Base-by-base conservation (phyloP, 2,888 invertebrate genomes). In the Eupithecia insigniata region DNA sequence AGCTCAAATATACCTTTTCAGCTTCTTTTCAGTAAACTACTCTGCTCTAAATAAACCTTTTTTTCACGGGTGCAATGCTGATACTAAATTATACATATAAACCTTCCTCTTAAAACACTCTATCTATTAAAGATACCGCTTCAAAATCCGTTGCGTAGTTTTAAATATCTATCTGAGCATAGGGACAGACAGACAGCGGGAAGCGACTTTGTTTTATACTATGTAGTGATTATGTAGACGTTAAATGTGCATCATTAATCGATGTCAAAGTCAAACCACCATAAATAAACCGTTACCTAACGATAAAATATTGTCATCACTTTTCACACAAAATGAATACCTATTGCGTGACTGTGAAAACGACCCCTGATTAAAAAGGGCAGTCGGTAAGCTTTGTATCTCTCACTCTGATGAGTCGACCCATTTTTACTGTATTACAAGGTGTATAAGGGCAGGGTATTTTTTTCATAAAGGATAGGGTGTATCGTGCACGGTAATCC, bases 401-500 rank as follows among this genome's bases (percentile, higher is more conserved):
- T 81, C 77, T 62, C 34, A 77, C 80, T 83, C 82, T 82, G 77
- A 82, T 80, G 82, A 83, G 79, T 78, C 81, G 84, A 84, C 83
- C 85, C 84, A 87, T 83, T 86, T 88, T 86, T 75, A 55, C 22
- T 55, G 55, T 55, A 55, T 55, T 22, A 55, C 55, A 55, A 55
- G 72, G 67, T 64, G 36, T 34, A 32, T 84, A 82, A 83, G 79
- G 81, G 80, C 12, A 83, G 34, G 70, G 64, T 64, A 64, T 26
- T 64, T 64, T 61, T 64, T 62, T 60, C 58, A 60, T 28, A 60
- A 30, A 30, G 60, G 60, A 61, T 60, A 51, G 86, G 87, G 87
- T 79, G 81, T 79, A 81, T 78, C 76, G 80, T 84, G 82, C 72
- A 72, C 51, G 84, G 78, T 94, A 94, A 94, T 92, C 93, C 93